Evolutionary conservation across 2,888 invertebrate genomes (phyloP).

Genomic region (Phengaris alcon): DNA sequence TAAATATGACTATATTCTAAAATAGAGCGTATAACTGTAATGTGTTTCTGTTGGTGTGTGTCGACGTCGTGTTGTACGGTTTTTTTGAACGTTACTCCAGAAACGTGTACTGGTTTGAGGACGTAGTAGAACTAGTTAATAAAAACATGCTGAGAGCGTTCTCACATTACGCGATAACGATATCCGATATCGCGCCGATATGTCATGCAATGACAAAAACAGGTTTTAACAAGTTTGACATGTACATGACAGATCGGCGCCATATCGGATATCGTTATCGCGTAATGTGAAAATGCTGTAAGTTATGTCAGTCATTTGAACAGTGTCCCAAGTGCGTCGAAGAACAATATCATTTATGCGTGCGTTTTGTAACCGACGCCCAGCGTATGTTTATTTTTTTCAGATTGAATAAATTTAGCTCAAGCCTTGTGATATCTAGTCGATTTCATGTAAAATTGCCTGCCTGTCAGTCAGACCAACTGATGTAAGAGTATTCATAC

Average conservation of each 20-base stretch:
- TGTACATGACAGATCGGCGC: too few species aligned
- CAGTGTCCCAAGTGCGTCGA: neutral
- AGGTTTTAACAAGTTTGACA: too few species aligned
- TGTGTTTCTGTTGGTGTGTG: conserved; percentile 4
- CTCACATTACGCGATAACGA: too few species aligned
- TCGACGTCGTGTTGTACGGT: neutral
- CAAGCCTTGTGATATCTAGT: conserved; percentile 79
- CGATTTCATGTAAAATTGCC: conserved; percentile 62
- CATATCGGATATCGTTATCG: too few species aligned
- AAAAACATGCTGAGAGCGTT: too few species aligned
- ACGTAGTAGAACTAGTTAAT: neutral
- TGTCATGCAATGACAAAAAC: too few species aligned
- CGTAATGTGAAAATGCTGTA: neutral
- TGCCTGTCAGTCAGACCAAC: conserved; percentile 36
- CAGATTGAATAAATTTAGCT: conserved; percentile 48
- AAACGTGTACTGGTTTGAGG: neutral
- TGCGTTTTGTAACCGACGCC: conserved; percentile 3
- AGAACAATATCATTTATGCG: neutral
- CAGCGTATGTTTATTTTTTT: conserved; percentile 33
- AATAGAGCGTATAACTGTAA: conserved; percentile 17
- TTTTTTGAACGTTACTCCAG: neutral
- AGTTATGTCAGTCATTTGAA: neutral
- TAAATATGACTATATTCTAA: conserved; percentile 23
- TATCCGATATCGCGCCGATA: too few species aligned
- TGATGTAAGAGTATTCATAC: conserved; percentile 30